These are phyloP conservation scores for Nomada hirtipes DNA, from an alignment of 2,888 invertebrate species.

Conservation along the genomic window DNA sequence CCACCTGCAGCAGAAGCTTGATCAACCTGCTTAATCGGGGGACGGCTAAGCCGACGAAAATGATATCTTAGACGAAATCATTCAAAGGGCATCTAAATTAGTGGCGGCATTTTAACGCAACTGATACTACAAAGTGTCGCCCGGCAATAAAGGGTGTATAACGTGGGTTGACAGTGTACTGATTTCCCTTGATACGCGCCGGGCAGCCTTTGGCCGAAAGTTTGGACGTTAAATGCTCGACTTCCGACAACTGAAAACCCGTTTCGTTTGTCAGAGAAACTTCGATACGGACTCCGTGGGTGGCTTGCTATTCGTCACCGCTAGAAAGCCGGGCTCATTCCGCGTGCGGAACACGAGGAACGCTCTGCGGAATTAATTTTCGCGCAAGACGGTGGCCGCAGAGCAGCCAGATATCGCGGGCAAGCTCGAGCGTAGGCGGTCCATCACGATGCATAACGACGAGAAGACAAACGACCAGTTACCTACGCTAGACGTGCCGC, in stretches of 20 bases:
- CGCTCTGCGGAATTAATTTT: conserved; percentile 43
- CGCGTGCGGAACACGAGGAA: conserved; percentile 26
- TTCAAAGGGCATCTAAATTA: no score
- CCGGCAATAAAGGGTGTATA: no score
- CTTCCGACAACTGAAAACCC: conserved; percentile 4
- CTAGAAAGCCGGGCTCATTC: conserved; percentile 36
- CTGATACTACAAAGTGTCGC: no score
- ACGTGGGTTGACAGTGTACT: no score
- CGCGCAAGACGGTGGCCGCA: conserved; percentile 27
- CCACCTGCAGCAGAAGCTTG: no score
- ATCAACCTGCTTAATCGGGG: no score
- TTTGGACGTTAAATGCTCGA: conserved; percentile 7
- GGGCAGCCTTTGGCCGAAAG: no score
- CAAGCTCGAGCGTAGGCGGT: conserved; percentile 54
- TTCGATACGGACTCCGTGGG: conserved; percentile 25
- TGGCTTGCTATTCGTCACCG: conserved; percentile 58
- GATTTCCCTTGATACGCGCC: no score
- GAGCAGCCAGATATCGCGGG: conserved; percentile 47
- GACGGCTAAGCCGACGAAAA: no score
- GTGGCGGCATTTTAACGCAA: no score
- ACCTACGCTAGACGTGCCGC: conserved; percentile 52
- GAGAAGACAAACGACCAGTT: conserved; percentile 62
- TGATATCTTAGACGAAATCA: no score
- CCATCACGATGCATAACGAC: conserved; percentile 41
- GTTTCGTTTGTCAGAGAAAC: conserved; percentile 33